phyloP scores from a whole-genome alignment of 2,113 vertebrate genomes.

The Sapajus apella region DNA sequence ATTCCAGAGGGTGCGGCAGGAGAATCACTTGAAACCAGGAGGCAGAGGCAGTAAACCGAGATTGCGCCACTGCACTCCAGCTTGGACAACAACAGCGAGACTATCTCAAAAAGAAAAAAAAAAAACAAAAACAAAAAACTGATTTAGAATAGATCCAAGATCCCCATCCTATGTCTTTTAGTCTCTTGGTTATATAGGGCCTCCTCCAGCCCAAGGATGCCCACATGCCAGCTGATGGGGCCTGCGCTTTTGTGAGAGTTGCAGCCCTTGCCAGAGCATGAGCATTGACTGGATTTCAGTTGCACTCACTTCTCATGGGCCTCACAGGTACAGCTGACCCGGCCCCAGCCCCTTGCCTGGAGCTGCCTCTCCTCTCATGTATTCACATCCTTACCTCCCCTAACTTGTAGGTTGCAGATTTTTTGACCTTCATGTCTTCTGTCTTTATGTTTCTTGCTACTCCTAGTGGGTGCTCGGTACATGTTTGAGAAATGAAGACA shows the following conservation, averaged over 20 bases:
- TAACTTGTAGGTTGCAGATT: background rate
- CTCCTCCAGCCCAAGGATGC: background rate
- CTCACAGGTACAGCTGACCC: rapidly evolving
- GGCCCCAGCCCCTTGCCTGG: background rate
- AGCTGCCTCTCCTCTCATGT: background rate
- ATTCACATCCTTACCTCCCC: background rate
- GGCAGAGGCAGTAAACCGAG: too few relatives aligned
- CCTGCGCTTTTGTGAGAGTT: background rate
- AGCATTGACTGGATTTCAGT: background rate
- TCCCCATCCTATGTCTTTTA: background rate
- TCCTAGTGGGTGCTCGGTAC: background rate
- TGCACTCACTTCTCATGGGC: background rate
- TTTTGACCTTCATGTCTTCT: background rate
- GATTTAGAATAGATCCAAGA: background rate
- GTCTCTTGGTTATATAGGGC: background rate
- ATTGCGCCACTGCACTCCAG: too few relatives aligned
- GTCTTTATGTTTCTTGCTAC: background rate
- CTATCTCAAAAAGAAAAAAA: too few relatives aligned
- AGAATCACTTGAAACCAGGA: too few relatives aligned
- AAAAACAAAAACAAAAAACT: too few relatives aligned
- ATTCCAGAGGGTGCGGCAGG: too few relatives aligned
- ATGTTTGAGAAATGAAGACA: background rate
- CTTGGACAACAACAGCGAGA: too few relatives aligned
- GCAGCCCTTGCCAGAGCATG: background rate
- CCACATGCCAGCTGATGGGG: background rate